phyloP scores from a whole-genome alignment of 2,888 invertebrate species.

The Mimachlamys varia region DNA sequence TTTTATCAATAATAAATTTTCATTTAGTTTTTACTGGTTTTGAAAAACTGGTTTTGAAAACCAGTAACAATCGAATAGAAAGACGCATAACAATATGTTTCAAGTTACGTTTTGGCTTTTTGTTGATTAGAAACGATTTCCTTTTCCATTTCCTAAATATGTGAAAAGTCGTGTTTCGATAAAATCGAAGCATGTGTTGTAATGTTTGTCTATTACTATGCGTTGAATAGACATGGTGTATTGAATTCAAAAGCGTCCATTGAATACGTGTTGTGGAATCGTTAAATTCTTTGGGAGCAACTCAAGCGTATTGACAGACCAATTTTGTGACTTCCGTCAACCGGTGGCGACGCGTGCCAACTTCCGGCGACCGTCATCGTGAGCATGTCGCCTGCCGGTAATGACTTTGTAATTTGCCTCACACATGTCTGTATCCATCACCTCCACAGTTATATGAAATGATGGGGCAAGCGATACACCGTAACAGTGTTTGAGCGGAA shows the following conservation, averaged over 20 bases:
- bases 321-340: constrained; percentile 31
- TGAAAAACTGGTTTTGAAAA: too few species aligned
- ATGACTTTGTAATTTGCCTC: constrained; percentile 36
- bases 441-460: neutral
- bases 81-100: neutral
- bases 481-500: neutral
- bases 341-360: neutral
- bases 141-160: neutral
- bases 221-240: neutral
- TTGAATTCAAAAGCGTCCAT: neutral
- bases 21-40: too few species aligned
- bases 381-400: constrained; percentile 31
- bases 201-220: neutral
- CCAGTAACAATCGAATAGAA: too few species aligned
- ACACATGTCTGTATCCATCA: neutral
- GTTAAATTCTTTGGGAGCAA: constrained; percentile 31
- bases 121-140: neutral
- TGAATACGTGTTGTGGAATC: constrained; percentile 8
- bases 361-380: constrained; percentile 12
- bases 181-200: neutral
- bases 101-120: neutral
- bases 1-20: too few species aligned
- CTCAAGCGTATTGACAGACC: constrained; percentile 12
- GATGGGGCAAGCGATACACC: neutral
- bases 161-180: neutral